Base-by-base conservation (phyloP, 2,888 invertebrate species). In the Phania funesta region DNA sequence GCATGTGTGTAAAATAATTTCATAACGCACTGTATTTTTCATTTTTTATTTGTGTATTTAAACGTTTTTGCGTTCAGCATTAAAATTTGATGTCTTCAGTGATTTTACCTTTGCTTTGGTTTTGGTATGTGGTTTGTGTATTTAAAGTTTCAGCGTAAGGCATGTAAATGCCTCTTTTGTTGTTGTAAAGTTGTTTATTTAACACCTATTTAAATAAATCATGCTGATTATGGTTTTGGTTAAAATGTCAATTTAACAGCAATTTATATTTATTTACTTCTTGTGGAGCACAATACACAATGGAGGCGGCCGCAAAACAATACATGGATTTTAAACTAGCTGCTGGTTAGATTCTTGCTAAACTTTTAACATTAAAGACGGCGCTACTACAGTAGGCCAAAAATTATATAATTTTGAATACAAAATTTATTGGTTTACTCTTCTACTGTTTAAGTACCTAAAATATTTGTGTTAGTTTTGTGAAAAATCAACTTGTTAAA, bases 141-240 rank as follows among this genome's bases (percentile, higher is more conserved):
- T 62, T 52, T 38, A 22, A 50, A 56, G 0, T 5, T 46, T n/a
- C n/a, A n/a, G n/a, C n/a, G n/a, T n/a, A n/a, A n/a, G n/a, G n/a
- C n/a, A n/a, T n/a, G n/a, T 56, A 26, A 22, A 46, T 32, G 22
- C 16, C 52, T 18, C 29, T 29, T 5, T 38, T 77, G 22, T 58
- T 62, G n/a, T 65, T 58, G 38, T 20, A 24, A 13, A 50, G 41
- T 38, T 60, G 38, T 26, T 9, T 41, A 52, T 74, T 74, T 80
- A 74, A 56, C 74, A 68, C 54, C 73, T 62, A 18, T 74, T 67
- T 35, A 62, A 68, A 74, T 68, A 67, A 74, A 67, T 67, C 60
- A 52, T 74, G 35, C 54, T 62, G 46, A 56, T 67, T 26, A 32
- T 60, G 58, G 54, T 74, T 64, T 60, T 74, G 38, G 60, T 62